Conservation (phyloP, 2,888 invertebrate species). For the Hipparchia sbordonii region DNA sequence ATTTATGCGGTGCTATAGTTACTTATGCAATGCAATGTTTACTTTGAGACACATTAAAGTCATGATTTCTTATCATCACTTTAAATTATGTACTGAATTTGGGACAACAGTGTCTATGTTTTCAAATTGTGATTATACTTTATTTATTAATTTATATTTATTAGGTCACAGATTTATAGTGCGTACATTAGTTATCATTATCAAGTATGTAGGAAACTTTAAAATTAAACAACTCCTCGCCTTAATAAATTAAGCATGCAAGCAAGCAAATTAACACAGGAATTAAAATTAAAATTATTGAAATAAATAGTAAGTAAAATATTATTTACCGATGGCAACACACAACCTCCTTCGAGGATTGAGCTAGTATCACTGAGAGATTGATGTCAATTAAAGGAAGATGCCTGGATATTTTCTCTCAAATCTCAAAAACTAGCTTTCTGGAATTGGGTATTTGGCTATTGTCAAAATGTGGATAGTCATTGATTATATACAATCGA, state of each 20-base stretch:
- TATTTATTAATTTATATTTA: neutral
- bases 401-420: too few relatives aligned
- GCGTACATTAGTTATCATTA: neutral
- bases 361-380: neutral
- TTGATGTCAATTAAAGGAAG: neutral
- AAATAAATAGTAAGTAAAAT: neutral
- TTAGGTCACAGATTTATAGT: neutral
- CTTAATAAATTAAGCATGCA: too few relatives aligned
- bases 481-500: too few relatives aligned
- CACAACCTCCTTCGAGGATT: neutral
- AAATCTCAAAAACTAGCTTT: too few relatives aligned
- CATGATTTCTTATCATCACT: slow-evolving; percentile 12
- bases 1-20: neutral
- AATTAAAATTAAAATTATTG: neutral
- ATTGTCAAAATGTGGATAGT: too few relatives aligned
- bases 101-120: neutral
- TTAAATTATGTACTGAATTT: slow-evolving; percentile 5
- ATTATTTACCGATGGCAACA: neutral
- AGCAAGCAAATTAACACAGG: neutral
- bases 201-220: too few relatives aligned
- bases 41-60: neutral
- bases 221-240: too few relatives aligned
- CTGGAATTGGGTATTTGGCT: too few relatives aligned
- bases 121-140: slow-evolving; percentile 11
- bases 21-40: neutral